phyloP scores from a whole-genome alignment of 2,888 invertebrate genomes.

The Baccha elongata region DNA sequence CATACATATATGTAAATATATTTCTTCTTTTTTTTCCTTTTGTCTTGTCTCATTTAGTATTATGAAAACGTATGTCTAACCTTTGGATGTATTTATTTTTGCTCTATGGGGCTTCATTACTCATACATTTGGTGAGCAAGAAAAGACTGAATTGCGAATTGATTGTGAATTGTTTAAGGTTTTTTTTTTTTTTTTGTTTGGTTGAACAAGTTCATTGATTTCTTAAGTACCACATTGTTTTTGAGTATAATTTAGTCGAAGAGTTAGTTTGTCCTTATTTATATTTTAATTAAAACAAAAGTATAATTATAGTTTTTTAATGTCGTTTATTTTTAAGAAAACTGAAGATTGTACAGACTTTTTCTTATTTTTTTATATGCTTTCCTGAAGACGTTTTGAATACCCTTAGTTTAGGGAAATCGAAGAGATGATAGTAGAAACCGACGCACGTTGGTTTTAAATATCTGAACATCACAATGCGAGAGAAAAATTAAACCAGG shows the following conservation, averaged over 20 bases:
- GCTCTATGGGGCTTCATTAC: background rate
- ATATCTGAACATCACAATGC: no score
- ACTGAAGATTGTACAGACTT: no score
- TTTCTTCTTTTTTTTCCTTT: background rate
- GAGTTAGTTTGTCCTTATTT: background rate
- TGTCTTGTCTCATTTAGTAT: background rate
- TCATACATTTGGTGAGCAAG: background rate
- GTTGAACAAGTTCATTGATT: conserved; percentile 45
- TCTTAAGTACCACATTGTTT: conserved; percentile 35
- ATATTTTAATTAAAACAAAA: background rate
- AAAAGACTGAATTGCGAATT: conserved; percentile 31
- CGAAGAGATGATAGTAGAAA: no score
- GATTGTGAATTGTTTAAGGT: conserved; percentile 38
- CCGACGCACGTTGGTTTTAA: no score
- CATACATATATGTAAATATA: conserved; percentile 30
- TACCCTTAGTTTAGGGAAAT: no score
- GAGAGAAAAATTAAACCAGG: no score
- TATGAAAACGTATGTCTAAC: background rate
- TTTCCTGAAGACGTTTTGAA: no score
- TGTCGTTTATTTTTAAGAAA: no score
- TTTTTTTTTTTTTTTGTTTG: conserved; percentile 11
- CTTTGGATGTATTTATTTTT: background rate
- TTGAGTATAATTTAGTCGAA: conserved; percentile 5
- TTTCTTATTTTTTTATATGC: no score
- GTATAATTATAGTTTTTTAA: no score